A percentile compares a stretch with the other conserved stretches of the same genome.
These are phyloP conservation scores for Tapirus indicus DNA, from an alignment of 2,797 vertebrate species.

Conservation along the genomic window DNA sequence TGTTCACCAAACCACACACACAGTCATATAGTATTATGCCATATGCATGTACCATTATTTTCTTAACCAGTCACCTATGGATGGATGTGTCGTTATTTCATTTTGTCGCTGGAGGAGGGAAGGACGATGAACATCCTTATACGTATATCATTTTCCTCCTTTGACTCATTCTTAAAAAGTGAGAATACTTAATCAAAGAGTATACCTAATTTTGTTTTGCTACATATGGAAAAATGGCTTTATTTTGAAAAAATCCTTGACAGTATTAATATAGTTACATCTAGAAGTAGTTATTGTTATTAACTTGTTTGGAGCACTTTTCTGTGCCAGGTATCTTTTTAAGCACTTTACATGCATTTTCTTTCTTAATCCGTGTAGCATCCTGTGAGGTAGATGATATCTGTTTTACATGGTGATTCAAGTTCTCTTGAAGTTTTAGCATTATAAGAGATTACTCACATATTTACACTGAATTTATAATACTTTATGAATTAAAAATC, in stretches of 20 bases:
- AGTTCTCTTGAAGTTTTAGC: conserved; percentile 11
- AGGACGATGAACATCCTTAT: not conserved
- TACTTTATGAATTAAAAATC: conserved; percentile 49
- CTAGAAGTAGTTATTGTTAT: not conserved
- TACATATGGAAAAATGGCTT: not conserved
- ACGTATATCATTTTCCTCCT: conserved; percentile 31
- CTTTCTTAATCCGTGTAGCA: not conserved
- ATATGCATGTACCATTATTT: not conserved
- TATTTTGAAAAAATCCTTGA: conserved; percentile 29
- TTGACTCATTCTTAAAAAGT: conserved; percentile 45
- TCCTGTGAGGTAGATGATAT: not conserved
- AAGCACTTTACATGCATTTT: conserved; percentile 13
- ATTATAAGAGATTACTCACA: not conserved
- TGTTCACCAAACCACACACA: not conserved
- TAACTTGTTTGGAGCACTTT: not conserved
- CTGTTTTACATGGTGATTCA: not conserved
- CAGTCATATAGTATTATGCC: not conserved
- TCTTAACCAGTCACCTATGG: not conserved
- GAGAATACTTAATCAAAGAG: conserved; percentile 26
- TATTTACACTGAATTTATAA: conserved; percentile 53
- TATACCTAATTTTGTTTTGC: conserved; percentile 45
- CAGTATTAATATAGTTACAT: conserved; percentile 17
- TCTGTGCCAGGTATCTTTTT: conserved; percentile 16
- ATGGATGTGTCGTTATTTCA: not conserved
- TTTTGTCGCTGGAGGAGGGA: not conserved